Base-by-base conservation (phyloP, 2,888 invertebrate genomes). In the Mechanitis messenoides region DNA sequence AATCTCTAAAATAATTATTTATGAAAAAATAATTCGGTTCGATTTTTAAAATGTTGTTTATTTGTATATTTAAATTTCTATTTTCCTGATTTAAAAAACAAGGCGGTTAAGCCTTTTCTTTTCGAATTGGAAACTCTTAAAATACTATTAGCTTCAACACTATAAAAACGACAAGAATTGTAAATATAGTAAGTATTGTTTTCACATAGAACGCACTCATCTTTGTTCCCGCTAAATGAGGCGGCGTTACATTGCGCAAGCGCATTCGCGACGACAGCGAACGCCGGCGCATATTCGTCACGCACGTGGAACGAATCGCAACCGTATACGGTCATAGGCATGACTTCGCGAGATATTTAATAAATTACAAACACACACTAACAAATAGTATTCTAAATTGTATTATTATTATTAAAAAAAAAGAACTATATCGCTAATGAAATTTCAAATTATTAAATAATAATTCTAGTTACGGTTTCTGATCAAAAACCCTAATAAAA, bases 151-250 rank as follows among this genome's bases (percentile, higher is more conserved):
- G 42, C 9, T 42, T 42, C 6, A 9, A 42, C 42, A 9, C 11
- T 3, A 42, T 38, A 38, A 38, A 38, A 38, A 38, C 6, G 6
- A 38, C 7, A 42, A 42, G 9, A 1, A 1, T 9, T 42, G 42
- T 42, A 9, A 9, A 42, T 42, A 42, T 42, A 42, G 42, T 42
- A 42, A 9, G 53, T 63, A 45, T 55, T 54, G 45, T 46, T 31
- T 50, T 50, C 46, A 3, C 33, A 38, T 53, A 5, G 31, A 66
- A 62, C 62, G 62, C 58, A 74, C 76, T 76, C 73, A 77, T 80
- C 79, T 83, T 81, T 80, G 83, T 86, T 83, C 83, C 82, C 81
- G 83, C 70, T 77, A 86, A 87, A 87, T 85, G 86, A 87, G 83
- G 74, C 83, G 73, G 75, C 79, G 76, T 74, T 69, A 65, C 72